Percentiles rank a stretch among this genome's conserved stretches.
These are phyloP conservation scores for Sorex araneus DNA, from an alignment of 2,113 vertebrate species.

Conservation along the genomic window DNA sequence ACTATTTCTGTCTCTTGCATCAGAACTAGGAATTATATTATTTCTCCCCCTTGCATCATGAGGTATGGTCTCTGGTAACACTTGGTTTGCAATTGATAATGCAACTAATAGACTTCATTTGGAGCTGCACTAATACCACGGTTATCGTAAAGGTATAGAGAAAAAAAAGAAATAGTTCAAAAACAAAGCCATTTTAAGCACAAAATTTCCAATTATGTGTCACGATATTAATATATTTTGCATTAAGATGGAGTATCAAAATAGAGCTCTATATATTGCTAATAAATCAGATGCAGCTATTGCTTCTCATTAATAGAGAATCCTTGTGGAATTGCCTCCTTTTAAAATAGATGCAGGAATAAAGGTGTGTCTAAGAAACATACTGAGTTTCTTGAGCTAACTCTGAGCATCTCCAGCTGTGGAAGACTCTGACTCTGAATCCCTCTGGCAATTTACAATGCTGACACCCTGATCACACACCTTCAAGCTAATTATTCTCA, in stretches of 20 bases:
- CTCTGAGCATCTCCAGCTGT: constrained; percentile 71
- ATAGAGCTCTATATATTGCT: constrained; percentile 9
- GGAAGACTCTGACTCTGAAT: constrained; percentile 63
- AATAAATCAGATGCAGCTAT: constrained; percentile 2
- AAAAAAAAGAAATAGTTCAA: constrained; percentile 54
- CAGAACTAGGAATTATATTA: constrained; percentile 69
- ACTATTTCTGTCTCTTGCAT: constrained; percentile 86
- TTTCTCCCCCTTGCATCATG: constrained; percentile 77
- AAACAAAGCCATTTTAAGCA: constrained; percentile 50
- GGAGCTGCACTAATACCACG: neutral
- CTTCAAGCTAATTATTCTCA: constrained; percentile 86
- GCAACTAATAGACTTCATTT: constrained; percentile 50
- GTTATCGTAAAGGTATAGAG: constrained; percentile 59
- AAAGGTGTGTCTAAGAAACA: constrained; percentile 64
- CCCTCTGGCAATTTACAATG: constrained; percentile 75
- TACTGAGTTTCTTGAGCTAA: constrained; percentile 18
- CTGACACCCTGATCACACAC: constrained; percentile 84
- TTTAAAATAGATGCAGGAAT: constrained; percentile 30
- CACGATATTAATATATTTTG: constrained; percentile 45
- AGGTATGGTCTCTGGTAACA: constrained; percentile 33
- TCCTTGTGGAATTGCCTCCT: constrained; percentile 36
- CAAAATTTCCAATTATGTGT: neutral
- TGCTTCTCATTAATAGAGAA: constrained; percentile 53
- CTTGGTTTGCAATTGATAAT: constrained; percentile 53
- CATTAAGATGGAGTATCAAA: neutral